Percentiles rank a stretch among this genome's conserved stretches.
These are phyloP conservation scores for Rhopalosiphum nymphaeae DNA, from an alignment of 2,888 invertebrate species.

Conservation along the genomic window DNA sequence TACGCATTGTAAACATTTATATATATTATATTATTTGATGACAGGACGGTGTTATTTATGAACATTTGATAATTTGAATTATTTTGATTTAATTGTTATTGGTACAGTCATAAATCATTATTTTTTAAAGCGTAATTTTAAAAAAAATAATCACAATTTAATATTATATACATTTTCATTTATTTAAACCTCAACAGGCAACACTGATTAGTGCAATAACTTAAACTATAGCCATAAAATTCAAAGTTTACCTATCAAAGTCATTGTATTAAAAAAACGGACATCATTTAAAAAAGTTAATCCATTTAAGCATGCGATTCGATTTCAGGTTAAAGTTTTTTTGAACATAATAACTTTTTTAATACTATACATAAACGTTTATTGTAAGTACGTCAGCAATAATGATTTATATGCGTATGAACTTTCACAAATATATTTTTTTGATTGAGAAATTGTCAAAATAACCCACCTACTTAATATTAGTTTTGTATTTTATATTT, in stretches of 20 bases:
- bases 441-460: neutral
- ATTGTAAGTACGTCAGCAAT: conserved; percentile 11
- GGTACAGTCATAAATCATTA: neutral
- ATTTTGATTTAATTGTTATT: neutral
- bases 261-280: conserved; percentile 30
- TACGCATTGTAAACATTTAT: no score
- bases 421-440: neutral
- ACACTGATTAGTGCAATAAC: neutral
- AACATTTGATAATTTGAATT: no score
- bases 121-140: neutral
- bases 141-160: neutral
- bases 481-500: neutral
- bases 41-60: no score
- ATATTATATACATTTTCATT: neutral
- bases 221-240: neutral
- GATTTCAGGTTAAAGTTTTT: conserved; percentile 29
- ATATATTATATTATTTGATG: no score
- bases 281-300: conserved; percentile 47
- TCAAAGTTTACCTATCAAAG: conserved; percentile 36
- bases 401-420: neutral
- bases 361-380: neutral
- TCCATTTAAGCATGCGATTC: conserved; percentile 47
- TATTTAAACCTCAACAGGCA: conserved; percentile 26
- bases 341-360: conserved; percentile 12
- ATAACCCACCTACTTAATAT: neutral